Base-by-base conservation (phyloP, 2,113 vertebrate species). In the Corapipo altera region DNA sequence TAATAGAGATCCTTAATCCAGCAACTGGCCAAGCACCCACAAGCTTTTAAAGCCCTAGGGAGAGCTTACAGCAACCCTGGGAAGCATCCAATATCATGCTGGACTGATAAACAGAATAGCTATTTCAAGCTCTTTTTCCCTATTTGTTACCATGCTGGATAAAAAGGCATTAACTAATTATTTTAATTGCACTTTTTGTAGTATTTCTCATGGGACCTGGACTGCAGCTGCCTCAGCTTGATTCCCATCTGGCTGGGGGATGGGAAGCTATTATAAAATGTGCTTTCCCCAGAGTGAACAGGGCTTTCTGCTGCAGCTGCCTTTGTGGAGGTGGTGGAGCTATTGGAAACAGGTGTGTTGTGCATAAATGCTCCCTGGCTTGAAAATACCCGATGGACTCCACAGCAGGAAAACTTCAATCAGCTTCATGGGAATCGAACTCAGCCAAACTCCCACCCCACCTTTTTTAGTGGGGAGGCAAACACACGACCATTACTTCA, bases 131-230 rank as follows among this genome's bases (percentile, higher is more conserved):
- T 65, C 57, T 78, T 58, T 57, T 59, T 43, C 37, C 46, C 22
- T 30, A 58, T 90, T 93, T 93, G 61, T 89, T 52, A 86, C 70
- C n/a, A 67, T 12, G 32, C n/a, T 0, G 0, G 82, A 93, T 90
- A 70, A 95, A 96, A 96, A 94, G 54, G 76, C 91, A 96, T 81
- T 93, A 90, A 95, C 83, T 95, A 94, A 96, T 95, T 94, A 84
- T 89, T 96, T 96, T 97, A 95, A 96, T 96, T 87, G 94, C 74
- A 93, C 64, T 78, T 94, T 94, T 81, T 95, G 83, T 92, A 89
- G 44, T 61, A 65, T 91, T 93, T 69, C 95, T 86, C 80, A 8
- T 22, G 83, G 70, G 96, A 86, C 70, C 41, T 65, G 65, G 73
- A 61, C 48, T 85, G 83, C 93, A 97, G 88, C 93, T 96, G 95